Percentiles rank a stretch among this genome's conserved stretches.
These are phyloP conservation scores for Clivina fossor DNA, from an alignment of 2,888 invertebrate species.

Conservation along the genomic window DNA sequence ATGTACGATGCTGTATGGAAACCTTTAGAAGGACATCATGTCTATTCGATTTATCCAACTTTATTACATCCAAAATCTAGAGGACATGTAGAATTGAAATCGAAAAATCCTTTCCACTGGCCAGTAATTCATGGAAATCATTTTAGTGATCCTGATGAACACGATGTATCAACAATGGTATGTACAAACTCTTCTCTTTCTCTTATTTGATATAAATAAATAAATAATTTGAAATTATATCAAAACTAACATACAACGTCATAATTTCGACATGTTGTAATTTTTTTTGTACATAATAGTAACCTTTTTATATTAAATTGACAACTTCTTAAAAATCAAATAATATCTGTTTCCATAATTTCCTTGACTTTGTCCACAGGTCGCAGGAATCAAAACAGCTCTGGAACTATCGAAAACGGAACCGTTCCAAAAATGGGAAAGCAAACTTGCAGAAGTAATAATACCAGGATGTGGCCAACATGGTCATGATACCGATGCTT, in stretches of 20 bases:
- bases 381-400: slow-evolving; percentile 53
- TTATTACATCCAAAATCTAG: slow-evolving; percentile 72
- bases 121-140: slow-evolving; percentile 82
- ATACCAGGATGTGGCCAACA: slow-evolving; percentile 57
- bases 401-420: slow-evolving; percentile 55
- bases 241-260: too few relatives aligned
- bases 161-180: slow-evolving; percentile 61
- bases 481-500: slow-evolving; percentile 54
- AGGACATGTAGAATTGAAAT: slow-evolving; percentile 67
- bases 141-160: slow-evolving; percentile 61
- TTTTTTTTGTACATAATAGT: too few relatives aligned
- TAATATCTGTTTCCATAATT: background rate
- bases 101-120: slow-evolving; percentile 68
- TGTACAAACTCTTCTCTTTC: too few relatives aligned
- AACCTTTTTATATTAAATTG: too few relatives aligned
- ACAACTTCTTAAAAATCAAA: slow-evolving; percentile 5
- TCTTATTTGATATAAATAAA: slow-evolving; percentile 45
- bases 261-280: too few relatives aligned
- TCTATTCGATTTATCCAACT: slow-evolving; percentile 62
- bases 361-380: too few relatives aligned
- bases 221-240: too few relatives aligned
- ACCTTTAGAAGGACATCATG: slow-evolving; percentile 53
- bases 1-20: slow-evolving; percentile 61
- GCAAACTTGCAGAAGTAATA: slow-evolving; percentile 50
- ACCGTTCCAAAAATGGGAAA: slow-evolving; percentile 54